Conservation (phyloP, 2,888 invertebrate genomes). For the Microplitis deprimator region DNA sequence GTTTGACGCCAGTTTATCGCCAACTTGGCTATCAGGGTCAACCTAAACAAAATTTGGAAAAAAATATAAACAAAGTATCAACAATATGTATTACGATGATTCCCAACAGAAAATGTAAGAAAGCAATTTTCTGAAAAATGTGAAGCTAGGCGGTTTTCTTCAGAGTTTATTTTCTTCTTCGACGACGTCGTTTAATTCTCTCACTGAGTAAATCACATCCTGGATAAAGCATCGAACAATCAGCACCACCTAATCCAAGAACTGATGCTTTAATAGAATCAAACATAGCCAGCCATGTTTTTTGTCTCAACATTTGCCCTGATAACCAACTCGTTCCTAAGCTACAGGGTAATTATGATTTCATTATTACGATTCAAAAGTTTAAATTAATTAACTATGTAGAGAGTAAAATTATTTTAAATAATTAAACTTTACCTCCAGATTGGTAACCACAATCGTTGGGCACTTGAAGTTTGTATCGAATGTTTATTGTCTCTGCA, state of each 20-base stretch:
- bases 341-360: slow-evolving; percentile 71
- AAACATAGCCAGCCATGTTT: slow-evolving; percentile 73
- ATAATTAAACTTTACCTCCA: slow-evolving; percentile 76
- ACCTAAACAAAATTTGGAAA: no score
- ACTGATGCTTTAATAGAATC: slow-evolving; percentile 79
- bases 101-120: no score
- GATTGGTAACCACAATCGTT: slow-evolving; percentile 81
- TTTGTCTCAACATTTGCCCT: slow-evolving; percentile 71
- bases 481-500: slow-evolving; percentile 81
- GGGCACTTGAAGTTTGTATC: slow-evolving; percentile 73
- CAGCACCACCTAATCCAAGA: slow-evolving; percentile 79
- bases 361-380: slow-evolving; percentile 18
- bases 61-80: no score
- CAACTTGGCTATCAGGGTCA: no score
- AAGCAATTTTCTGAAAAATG: no score
- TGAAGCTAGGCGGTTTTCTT: no score
- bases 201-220: slow-evolving; percentile 73
- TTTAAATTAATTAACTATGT: neutral
- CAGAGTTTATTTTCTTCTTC: slow-evolving; percentile 56
- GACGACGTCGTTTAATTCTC: slow-evolving; percentile 66
- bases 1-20: no score
- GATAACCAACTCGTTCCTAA: slow-evolving; percentile 85
- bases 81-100: no score
- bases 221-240: slow-evolving; percentile 77
- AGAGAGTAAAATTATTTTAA: slow-evolving; percentile 7